Evolutionary conservation across 2,888 invertebrate genomes (phyloP).

Genomic region (Chrysotoxum bicinctum): DNA sequence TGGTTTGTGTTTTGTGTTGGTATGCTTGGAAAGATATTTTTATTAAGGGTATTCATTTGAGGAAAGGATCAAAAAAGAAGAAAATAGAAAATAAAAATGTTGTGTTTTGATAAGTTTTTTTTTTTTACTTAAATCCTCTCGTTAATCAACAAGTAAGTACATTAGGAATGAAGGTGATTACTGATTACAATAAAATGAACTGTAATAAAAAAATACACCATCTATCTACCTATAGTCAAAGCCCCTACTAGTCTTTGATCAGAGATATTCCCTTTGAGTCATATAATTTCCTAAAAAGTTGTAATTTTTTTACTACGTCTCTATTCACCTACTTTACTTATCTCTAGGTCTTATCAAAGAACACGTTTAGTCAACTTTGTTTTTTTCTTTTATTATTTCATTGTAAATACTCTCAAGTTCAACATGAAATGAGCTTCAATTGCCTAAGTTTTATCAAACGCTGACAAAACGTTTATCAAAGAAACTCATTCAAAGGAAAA

Average conservation of each 20-base stretch:
- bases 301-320: background rate
- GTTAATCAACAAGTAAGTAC: background rate
- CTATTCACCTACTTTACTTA: slow-evolving; percentile 1
- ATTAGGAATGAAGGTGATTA: background rate
- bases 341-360: slow-evolving; percentile 2
- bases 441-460: slow-evolving; percentile 9
- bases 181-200: background rate
- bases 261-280: background rate
- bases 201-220: background rate
- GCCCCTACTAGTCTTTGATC: background rate
- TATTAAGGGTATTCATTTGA: slow-evolving; percentile 62
- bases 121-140: background rate
- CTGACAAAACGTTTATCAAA: slow-evolving; percentile 15
- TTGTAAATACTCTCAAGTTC: slow-evolving; percentile 9
- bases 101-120: slow-evolving; percentile 34
- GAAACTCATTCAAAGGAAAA: background rate
- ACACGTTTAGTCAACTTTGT: background rate
- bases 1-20: slow-evolving; percentile 42
- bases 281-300: background rate
- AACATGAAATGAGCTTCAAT: slow-evolving; percentile 12
- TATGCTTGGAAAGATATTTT: slow-evolving; percentile 35
- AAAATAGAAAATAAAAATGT: background rate
- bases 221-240: background rate
- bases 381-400: background rate
- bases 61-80: slow-evolving; percentile 17